Percentiles rank a stretch among this genome's conserved stretches.
Conservation (phyloP, 1,140 invertebrate genomes). For the Campoletis sonorensis region DNA sequence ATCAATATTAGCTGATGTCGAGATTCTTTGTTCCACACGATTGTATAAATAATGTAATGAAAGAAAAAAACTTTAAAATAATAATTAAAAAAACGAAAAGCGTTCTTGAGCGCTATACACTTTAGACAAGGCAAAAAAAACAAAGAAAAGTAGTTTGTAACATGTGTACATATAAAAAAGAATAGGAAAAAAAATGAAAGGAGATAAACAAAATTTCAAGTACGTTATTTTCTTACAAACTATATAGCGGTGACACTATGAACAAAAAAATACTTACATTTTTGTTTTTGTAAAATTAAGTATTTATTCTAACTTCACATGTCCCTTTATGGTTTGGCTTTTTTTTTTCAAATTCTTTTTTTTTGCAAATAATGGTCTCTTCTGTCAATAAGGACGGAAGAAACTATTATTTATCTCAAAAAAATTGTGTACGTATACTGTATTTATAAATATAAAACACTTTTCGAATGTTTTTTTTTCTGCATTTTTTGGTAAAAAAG, state of each 20-base stretch:
- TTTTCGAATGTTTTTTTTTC: not conserved
- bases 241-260: constrained; percentile 67
- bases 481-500: not conserved
- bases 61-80: not conserved
- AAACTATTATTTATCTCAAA: not conserved
- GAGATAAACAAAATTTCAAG: constrained; percentile 60
- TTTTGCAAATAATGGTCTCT: not conserved
- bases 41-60: constrained; percentile 28
- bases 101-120: constrained; percentile 50
- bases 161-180: constrained; percentile 69
- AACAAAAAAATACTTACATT: constrained; percentile 55
- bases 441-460: too few relatives aligned
- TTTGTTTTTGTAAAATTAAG: constrained; percentile 65
- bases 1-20: not conserved
- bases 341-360: constrained; percentile 47
- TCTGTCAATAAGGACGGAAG: not conserved
- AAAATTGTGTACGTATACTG: not conserved
- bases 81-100: constrained; percentile 48
- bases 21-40: not conserved
- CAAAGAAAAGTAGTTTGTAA: constrained; percentile 65
- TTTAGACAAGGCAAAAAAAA: constrained; percentile 49
- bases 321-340: constrained; percentile 66
- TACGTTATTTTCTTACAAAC: constrained; percentile 73
- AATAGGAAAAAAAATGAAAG: constrained; percentile 35
- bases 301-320: constrained; percentile 68